These are phyloP conservation scores for Pentalonia nigronervosa DNA, from an alignment of 1,140 invertebrate genomes.

Conservation along the genomic window DNA sequence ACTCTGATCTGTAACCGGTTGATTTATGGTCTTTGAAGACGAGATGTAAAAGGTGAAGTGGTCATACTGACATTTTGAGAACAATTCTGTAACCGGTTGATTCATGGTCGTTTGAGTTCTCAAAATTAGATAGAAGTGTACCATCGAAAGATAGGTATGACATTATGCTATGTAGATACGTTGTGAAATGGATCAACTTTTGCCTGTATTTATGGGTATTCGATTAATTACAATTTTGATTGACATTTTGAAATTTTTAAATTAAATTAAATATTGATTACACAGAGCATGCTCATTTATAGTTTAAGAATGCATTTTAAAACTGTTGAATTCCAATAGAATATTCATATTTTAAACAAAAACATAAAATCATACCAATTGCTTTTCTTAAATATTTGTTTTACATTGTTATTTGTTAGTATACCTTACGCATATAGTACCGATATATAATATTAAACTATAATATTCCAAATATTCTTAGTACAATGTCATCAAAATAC, in stretches of 20 bases:
- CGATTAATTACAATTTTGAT: background rate
- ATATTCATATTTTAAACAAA: background rate
- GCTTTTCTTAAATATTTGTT: background rate
- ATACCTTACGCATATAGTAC: background rate
- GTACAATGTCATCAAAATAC: background rate
- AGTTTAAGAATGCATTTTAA: background rate
- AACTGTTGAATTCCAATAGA: background rate
- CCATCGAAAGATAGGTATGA: too few relatives aligned
- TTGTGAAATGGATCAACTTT: background rate
- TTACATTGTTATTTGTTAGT: background rate
- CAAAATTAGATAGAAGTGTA: too few relatives aligned
- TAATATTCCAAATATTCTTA: background rate
- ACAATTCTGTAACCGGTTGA: too few relatives aligned
- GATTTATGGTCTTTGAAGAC: too few relatives aligned
- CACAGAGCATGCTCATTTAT: background rate
- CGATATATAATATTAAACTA: background rate
- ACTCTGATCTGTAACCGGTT: too few relatives aligned
- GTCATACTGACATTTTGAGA: too few relatives aligned
- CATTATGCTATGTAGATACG: background rate
- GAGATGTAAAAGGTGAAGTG: too few relatives aligned
- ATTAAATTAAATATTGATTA: background rate
- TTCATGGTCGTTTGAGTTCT: too few relatives aligned
- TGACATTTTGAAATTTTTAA: background rate
- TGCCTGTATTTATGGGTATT: background rate
- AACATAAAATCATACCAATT: background rate